Evolutionary conservation across 2,797 vertebrate genomes (phyloP).

Genomic region (Ciconia nigra): DNA sequence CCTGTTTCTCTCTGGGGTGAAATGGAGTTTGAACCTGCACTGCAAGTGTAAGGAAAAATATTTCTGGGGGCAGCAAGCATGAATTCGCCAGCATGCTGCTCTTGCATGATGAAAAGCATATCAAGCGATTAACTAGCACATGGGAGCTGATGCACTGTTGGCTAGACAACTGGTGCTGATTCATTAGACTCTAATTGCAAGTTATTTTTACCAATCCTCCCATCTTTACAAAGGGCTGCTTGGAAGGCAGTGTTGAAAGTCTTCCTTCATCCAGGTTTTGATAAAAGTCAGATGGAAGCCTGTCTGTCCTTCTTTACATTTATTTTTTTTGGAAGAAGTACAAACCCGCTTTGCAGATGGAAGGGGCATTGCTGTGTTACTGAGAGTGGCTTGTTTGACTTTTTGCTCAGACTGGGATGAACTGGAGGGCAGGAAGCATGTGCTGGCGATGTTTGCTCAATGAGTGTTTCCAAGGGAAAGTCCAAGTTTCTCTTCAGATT

Average conservation of each 20-base stretch:
- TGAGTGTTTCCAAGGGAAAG: background rate
- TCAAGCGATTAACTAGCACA: background rate
- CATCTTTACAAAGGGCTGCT: constrained; percentile 1
- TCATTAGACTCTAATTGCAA: constrained; percentile 47
- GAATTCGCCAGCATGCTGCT: background rate
- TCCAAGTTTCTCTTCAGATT: background rate
- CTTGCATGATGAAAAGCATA: background rate
- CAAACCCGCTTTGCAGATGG: background rate
- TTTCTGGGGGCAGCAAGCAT: background rate
- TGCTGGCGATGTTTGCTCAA: background rate
- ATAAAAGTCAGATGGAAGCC: constrained; percentile 22
- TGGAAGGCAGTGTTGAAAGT: background rate
- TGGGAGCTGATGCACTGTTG: background rate
- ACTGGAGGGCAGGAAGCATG: background rate
- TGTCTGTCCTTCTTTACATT: background rate
- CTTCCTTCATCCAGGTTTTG: constrained; percentile 1
- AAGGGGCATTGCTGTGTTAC: background rate
- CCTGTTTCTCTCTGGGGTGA: background rate
- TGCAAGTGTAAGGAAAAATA: background rate
- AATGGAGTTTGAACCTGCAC: background rate
- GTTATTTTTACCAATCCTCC: constrained; percentile 45
- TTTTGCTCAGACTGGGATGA: background rate
- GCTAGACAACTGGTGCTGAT: constrained; percentile 28
- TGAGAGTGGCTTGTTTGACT: background rate
- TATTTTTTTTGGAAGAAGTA: background rate